Evolutionary conservation across 2,113 vertebrate species (phyloP).

Genomic region (Kryptolebias marmoratus): DNA sequence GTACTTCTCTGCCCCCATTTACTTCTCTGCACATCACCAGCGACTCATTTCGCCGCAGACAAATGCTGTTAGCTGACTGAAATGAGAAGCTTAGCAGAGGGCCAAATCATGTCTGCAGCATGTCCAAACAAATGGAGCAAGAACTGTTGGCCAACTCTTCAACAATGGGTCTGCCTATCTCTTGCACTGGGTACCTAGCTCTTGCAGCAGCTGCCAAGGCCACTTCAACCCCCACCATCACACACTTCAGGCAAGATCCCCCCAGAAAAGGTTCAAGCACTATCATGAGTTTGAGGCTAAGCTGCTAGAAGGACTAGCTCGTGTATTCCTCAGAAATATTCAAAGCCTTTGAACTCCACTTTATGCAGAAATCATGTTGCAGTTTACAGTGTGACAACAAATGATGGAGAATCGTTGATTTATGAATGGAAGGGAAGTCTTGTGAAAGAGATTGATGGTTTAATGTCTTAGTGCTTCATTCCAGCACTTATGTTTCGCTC

Average conservation of each 20-base stretch:
- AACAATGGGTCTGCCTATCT: conserved; percentile 61
- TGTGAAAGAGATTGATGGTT: conserved; percentile 51
- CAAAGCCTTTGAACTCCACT: conserved; percentile 63
- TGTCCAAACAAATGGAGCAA: conserved; percentile 63
- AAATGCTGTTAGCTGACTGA: conserved; percentile 62
- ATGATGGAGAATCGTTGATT: conserved; percentile 63
- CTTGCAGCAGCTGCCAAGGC: conserved; percentile 61
- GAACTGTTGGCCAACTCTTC: conserved; percentile 60
- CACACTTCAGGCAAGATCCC: conserved; percentile 63
- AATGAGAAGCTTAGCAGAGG: conserved; percentile 43
- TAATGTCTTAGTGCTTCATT: conserved; percentile 34
- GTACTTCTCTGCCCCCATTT: not conserved
- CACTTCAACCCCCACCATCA: conserved; percentile 58
- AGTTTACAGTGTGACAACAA: conserved; percentile 40
- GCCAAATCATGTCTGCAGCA: conserved; percentile 61
- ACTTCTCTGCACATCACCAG: conserved; percentile 27
- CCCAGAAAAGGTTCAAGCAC: conserved; percentile 63
- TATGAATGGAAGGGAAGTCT: conserved; percentile 42
- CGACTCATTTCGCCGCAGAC: conserved; percentile 38
- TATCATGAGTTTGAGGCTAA: conserved; percentile 66
- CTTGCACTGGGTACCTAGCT: conserved; percentile 51
- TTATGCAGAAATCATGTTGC: conserved; percentile 40
- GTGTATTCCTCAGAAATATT: conserved; percentile 63
- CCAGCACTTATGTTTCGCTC: conserved; percentile 38
- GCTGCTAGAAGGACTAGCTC: conserved; percentile 57